Percentiles rank a stretch among this genome's conserved stretches.
phyloP scores from a whole-genome alignment of 2,888 invertebrate species.

The Phengaris arion region DNA sequence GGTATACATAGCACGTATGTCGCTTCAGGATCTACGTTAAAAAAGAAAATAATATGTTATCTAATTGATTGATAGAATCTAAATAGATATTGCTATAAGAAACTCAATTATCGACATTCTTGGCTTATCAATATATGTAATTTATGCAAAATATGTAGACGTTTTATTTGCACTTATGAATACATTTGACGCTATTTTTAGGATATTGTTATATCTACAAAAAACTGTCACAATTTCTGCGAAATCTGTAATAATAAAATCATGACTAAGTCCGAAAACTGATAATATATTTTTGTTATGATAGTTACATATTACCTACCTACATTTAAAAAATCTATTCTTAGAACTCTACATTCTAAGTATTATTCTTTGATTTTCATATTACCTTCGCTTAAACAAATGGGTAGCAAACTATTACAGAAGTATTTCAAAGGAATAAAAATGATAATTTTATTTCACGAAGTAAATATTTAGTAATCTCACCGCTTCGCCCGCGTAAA shows the following conservation, averaged over 20 bases:
- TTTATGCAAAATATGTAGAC: constrained; percentile 5
- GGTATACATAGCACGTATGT: neutral
- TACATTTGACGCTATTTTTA: neutral
- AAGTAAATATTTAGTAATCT: too few species aligned
- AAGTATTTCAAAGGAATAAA: too few species aligned
- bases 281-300: neutral
- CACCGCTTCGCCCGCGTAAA: too few species aligned
- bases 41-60: neutral
- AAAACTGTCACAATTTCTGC: neutral
- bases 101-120: constrained; percentile 1
- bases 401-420: too few species aligned
- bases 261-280: neutral
- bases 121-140: neutral
- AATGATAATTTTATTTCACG: too few species aligned
- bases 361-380: too few species aligned
- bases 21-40: neutral
- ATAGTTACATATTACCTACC: neutral
- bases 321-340: neutral
- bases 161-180: neutral
- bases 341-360: neutral
- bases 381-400: too few species aligned
- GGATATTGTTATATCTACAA: neutral
- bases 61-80: constrained; percentile 19
- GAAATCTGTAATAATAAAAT: constrained; percentile 1
- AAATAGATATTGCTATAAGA: neutral